Conservation (phyloP, 2,888 invertebrate genomes). For the Drosophila algonquin region DNA sequence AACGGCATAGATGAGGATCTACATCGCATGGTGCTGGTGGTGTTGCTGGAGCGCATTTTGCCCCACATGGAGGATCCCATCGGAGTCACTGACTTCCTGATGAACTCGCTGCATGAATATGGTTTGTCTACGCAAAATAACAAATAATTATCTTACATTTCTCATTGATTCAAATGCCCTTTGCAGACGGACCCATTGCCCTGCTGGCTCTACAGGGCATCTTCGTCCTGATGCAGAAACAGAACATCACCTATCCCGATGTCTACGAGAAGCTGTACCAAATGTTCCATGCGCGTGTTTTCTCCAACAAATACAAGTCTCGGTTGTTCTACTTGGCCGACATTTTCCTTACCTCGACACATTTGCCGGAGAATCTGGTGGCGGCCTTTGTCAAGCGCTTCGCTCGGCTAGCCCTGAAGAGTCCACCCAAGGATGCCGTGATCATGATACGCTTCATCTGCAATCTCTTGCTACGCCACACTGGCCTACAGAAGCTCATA, state of each 20-base stretch:
- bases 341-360: conserved; percentile 95
- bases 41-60: conserved; percentile 92
- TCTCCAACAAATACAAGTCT: conserved; percentile 94
- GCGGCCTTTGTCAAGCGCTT: conserved; percentile 97
- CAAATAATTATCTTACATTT: background rate
- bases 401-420: conserved; percentile 92
- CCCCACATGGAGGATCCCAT: conserved; percentile 92
- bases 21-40: conserved; percentile 91
- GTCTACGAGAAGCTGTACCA: conserved; percentile 97
- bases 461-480: conserved; percentile 94
- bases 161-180: background rate
- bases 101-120: conserved; percentile 91
- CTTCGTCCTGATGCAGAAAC: conserved; percentile 93
- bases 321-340: conserved; percentile 95
- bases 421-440: conserved; percentile 91
- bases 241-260: conserved; percentile 97
- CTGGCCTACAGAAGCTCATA: conserved; percentile 89
- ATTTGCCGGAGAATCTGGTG: conserved; percentile 94
- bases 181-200: conserved; percentile 92
- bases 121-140: conserved; percentile 84
- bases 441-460: conserved; percentile 92
- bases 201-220: conserved; percentile 96
- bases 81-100: conserved; percentile 94
- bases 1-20: conserved; percentile 87
- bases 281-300: conserved; percentile 95